Evolutionary conservation across 2,113 vertebrate species (phyloP).

Genomic region (Erythrocercus mccallii): DNA sequence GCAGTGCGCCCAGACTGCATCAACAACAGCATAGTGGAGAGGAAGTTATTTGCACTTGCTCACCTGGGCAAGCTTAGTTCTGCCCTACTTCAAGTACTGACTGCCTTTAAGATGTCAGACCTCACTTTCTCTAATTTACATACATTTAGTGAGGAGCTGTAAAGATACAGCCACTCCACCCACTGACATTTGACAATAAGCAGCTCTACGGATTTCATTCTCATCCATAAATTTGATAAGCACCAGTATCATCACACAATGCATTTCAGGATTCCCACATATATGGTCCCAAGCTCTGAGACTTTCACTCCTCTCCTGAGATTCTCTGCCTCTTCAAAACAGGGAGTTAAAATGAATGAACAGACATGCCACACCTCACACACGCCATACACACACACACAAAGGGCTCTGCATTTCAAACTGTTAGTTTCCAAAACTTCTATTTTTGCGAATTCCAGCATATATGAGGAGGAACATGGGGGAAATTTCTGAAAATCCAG

Average conservation of each 20-base stretch:
- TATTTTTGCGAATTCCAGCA: background rate
- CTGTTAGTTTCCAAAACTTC: background rate
- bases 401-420: background rate
- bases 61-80: background rate
- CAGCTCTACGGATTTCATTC: background rate
- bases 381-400: rapidly evolving
- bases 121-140: background rate
- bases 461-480: background rate
- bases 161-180: background rate
- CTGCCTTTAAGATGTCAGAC: background rate
- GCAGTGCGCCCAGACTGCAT: background rate
- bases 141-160: background rate
- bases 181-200: background rate
- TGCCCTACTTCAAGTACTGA: background rate
- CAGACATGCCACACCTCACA: background rate
- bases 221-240: background rate
- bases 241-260: background rate
- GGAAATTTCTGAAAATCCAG: background rate
- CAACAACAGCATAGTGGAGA: background rate
- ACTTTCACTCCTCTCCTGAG: background rate
- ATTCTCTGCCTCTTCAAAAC: background rate
- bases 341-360: background rate
- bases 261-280: background rate
- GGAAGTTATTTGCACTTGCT: background rate
- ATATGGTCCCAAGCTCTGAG: background rate